Conservation (phyloP, 2,797 vertebrate genomes). For the Amphiprion clarkii region DNA sequence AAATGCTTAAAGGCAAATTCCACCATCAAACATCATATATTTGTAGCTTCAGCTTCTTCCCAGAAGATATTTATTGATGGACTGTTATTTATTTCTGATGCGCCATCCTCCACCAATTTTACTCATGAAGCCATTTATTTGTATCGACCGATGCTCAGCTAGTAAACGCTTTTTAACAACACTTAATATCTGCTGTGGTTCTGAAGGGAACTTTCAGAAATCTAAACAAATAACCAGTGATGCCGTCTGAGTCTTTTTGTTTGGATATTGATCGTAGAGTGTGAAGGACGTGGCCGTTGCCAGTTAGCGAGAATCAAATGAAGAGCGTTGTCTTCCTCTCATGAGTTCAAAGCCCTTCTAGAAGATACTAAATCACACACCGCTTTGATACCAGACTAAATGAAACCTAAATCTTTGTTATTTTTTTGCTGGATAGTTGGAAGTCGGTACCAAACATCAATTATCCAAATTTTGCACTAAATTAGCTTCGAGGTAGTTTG, state of each 20-base stretch:
- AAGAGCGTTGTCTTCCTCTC: not conserved
- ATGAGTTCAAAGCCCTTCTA: not conserved
- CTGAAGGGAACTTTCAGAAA: not conserved
- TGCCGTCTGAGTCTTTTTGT: not conserved
- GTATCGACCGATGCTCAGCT: not conserved
- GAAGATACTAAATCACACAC: not conserved
- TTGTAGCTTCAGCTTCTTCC: not conserved
- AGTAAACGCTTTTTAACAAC: not conserved
- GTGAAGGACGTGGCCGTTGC: not conserved
- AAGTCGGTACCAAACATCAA: not conserved
- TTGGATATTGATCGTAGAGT: too few relatives aligned
- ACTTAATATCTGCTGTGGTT: not conserved
- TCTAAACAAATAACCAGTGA: not conserved
- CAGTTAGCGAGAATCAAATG: not conserved
- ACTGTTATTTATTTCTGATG: not conserved
- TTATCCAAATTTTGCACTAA: not conserved
- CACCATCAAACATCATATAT: not conserved
- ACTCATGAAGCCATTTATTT: not conserved
- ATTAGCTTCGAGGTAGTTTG: not conserved
- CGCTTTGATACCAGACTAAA: not conserved
- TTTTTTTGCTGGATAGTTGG: not conserved
- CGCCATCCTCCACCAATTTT: not conserved
- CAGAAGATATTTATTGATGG: not conserved
- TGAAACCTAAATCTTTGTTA: not conserved
- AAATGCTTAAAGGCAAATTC: too few relatives aligned